Conservation (phyloP, 2,113 vertebrate genomes). For the Pundamilia nyererei region DNA sequence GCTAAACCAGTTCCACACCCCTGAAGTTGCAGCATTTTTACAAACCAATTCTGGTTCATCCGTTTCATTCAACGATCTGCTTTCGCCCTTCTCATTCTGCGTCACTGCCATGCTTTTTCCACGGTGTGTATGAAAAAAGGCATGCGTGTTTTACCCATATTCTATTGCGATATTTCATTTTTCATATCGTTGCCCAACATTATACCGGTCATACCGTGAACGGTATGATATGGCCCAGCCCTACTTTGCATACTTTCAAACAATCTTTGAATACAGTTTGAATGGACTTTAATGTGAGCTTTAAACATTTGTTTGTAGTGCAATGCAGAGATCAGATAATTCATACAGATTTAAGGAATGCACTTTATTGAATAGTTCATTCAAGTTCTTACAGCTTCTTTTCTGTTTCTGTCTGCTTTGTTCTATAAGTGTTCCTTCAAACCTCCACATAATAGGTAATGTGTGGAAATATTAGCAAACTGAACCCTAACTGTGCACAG, state of each 20-base stretch:
- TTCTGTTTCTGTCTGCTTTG: neutral
- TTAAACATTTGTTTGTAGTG: neutral
- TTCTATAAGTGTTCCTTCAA: neutral
- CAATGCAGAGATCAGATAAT: neutral
- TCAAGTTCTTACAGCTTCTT: neutral
- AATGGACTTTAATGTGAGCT: neutral
- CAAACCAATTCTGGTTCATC: neutral
- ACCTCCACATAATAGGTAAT: neutral
- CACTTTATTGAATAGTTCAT: neutral
- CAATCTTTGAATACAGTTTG: neutral
- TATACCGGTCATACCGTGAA: neutral
- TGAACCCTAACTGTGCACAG: neutral
- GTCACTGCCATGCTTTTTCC: neutral
- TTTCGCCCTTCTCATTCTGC: neutral
- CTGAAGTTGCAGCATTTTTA: neutral
- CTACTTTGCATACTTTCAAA: neutral
- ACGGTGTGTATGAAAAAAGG: neutral
- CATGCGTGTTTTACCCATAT: neutral
- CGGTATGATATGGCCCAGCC: neutral
- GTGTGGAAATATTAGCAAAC: neutral
- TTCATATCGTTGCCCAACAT: neutral
- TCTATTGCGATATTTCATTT: neutral
- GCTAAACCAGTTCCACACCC: rapidly evolving
- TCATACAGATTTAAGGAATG: neutral
- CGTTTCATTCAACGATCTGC: neutral